These are phyloP conservation scores for Octodonta nipae DNA, from an alignment of 2,888 invertebrate genomes.

Conservation along the genomic window DNA sequence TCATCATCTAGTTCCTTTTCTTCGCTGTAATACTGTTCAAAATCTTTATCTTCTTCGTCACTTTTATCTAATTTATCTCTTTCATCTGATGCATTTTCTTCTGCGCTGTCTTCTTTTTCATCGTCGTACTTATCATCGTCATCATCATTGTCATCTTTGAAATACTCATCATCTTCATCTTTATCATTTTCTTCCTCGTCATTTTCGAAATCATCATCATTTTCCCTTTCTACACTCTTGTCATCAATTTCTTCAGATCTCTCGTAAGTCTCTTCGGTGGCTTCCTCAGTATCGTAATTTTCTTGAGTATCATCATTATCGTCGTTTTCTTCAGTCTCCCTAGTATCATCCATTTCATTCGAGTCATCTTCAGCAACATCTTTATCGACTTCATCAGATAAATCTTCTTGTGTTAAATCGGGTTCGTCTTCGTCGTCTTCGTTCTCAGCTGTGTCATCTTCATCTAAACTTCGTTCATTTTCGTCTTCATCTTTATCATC, in stretches of 20 bases:
- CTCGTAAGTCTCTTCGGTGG: slow-evolving; percentile 3
- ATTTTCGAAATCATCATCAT: not conserved
- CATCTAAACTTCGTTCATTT: slow-evolving; percentile 41
- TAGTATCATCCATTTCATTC: slow-evolving; percentile 22
- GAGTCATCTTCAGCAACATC: slow-evolving; percentile 19
- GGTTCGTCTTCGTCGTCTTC: slow-evolving; percentile 22
- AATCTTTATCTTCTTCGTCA: not conserved
- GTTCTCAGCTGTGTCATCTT: slow-evolving; percentile 33
- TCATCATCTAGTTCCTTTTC: slow-evolving; percentile 1
- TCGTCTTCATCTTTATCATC: slow-evolving; percentile 38
- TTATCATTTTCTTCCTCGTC: not conserved
- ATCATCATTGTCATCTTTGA: not conserved
- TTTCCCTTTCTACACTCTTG: not conserved
- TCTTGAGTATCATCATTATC: slow-evolving; percentile 13
- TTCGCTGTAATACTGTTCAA: not conserved
- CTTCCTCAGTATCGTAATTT: slow-evolving; percentile 15
- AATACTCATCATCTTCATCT: slow-evolving; percentile 1
- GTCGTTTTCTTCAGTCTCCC: slow-evolving; percentile 16
- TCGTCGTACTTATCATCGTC: not conserved
- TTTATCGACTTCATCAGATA: slow-evolving; percentile 18
- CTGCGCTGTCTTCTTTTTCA: not conserved
- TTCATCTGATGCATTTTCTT: not conserved
- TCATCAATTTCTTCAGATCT: not conserved
- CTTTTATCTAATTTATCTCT: no score
- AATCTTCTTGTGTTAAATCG: slow-evolving; percentile 14